phyloP scores from a whole-genome alignment of 2,888 invertebrate species.

The Holacanthella duospinosa region DNA sequence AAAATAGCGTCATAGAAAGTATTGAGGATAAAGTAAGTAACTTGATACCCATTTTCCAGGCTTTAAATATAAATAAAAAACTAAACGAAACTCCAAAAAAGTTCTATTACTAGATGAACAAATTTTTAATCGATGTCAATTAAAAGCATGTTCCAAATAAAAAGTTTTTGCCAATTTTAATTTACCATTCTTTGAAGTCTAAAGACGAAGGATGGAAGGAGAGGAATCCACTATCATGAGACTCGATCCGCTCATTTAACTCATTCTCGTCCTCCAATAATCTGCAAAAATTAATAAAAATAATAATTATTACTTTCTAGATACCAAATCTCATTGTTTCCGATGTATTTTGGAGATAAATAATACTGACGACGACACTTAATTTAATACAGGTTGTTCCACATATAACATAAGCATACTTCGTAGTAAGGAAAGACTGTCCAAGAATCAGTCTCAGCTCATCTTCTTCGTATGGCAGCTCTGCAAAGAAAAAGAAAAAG shows the following conservation, averaged over 20 bases:
- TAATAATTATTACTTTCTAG: not conserved
- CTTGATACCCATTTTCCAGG: no score
- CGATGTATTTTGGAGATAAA: no score
- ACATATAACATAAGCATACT: constrained; percentile 14
- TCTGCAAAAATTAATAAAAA: constrained; percentile 9
- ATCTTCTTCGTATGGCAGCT: constrained; percentile 31
- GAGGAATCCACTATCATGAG: constrained; percentile 39
- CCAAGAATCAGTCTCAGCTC: constrained; percentile 29
- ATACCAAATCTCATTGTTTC: no score
- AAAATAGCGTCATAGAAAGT: no score
- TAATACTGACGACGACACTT: no score
- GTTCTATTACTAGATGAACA: no score
- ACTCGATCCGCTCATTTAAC: constrained; percentile 24
- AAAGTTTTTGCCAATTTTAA: no score
- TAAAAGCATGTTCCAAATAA: not conserved
- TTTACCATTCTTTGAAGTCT: constrained; percentile 60
- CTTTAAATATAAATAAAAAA: no score
- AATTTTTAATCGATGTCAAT: not conserved
- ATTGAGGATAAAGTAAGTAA: no score
- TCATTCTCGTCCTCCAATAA: constrained; percentile 16
- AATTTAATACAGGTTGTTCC: no score
- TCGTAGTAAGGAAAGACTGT: constrained; percentile 22
- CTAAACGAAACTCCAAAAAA: no score
- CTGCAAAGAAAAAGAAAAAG: constrained; percentile 14
- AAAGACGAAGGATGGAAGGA: constrained; percentile 55